Evolutionary conservation across 2,797 vertebrate species (phyloP).

Genomic region (Discoglossus pictus): DNA sequence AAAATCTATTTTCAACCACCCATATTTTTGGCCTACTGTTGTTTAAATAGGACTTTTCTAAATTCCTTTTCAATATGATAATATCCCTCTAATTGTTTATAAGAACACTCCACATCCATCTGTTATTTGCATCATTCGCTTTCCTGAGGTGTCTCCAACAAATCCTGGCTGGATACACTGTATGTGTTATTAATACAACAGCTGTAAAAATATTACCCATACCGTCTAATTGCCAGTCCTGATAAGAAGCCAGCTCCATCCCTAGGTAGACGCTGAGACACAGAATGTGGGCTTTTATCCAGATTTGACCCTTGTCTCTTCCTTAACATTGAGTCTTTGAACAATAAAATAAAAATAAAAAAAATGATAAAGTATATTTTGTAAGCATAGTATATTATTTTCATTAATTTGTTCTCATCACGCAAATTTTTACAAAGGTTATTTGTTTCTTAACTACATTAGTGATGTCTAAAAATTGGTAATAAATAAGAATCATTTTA

Average conservation of each 20-base stretch:
- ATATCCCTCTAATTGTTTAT: slow-evolving; percentile 72
- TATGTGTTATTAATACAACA: slow-evolving; percentile 78
- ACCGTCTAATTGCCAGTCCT: slow-evolving; percentile 71
- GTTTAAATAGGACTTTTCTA: slow-evolving; percentile 58
- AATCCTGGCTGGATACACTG: slow-evolving; percentile 71
- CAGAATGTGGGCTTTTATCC: slow-evolving; percentile 59
- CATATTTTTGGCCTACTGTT: slow-evolving; percentile 49
- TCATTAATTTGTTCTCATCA: too few species aligned
- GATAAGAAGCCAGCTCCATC: slow-evolving; percentile 66
- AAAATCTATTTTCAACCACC: slow-evolving; percentile 26
- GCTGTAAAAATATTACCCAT: slow-evolving; percentile 81
- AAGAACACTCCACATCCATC: slow-evolving; percentile 71
- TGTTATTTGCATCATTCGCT: slow-evolving; percentile 79
- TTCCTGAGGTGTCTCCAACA: slow-evolving; percentile 81
- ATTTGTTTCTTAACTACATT: too few species aligned
- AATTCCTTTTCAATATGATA: slow-evolving; percentile 70
- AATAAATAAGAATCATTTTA: too few species aligned
- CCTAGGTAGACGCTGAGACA: slow-evolving; percentile 62
- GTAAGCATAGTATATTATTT: too few species aligned
- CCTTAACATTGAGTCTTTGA: slow-evolving; percentile 53
- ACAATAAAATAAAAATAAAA: not conserved
- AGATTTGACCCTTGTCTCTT: slow-evolving; percentile 62
- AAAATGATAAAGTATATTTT: slow-evolving; percentile 9
- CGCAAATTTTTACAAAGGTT: too few species aligned
- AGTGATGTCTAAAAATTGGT: too few species aligned